Evolutionary conservation across 2,113 vertebrate species (phyloP), one percentile per base, ranked within the genome.

Genomic region (Chelonoidis abingdonii): DNA sequence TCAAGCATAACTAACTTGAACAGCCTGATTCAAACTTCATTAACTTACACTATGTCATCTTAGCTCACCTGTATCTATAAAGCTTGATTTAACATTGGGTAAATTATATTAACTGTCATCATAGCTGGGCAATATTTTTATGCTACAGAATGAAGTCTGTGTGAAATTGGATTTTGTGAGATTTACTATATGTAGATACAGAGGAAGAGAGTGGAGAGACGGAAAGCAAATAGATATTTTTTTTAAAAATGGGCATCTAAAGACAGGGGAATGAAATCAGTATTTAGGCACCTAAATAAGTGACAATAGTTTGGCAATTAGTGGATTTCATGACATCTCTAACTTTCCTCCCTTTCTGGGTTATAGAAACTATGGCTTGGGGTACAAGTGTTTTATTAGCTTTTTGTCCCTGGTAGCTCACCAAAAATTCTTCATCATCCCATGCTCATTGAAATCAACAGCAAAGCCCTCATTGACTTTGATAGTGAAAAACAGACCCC

Each of bases 1-100:
- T 89, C 65, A 94, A 87, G 84, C 82, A 93, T 97, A 97, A 97
- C 94, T 97, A 92, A 96, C 94, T 87, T 97, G 93, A 89, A 93
- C 96, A 92, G 94, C 95, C 92, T 83, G 87, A 95, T 94, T 95
- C 90, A 95, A 95, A 97, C 65, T 95, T 96, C 93, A 93, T 97
- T 97, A 97, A 87, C 75, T 93, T 57, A 94, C 89, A 96, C 93
- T 94, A 90, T 87, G 93, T 94, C 80, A 93, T 88, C 90, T 90
- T 94, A 87, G 88, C 93, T 97, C 96, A 97, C 95, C 94, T 96
- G 90, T 93, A 44, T 57, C 82, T 96, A 95, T 92, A 89, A 95
- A 95, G 76, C 88, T 95, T 95, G 93, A 89, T 95, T 96, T 96
- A 96, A 90, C 84, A 92, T 93, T 89, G 90, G 91, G 92, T 96